Evolutionary conservation across 2,113 vertebrate genomes (phyloP), one percentile per base, ranked within the genome.

Genomic region (Dicentrarchus labrax): DNA sequence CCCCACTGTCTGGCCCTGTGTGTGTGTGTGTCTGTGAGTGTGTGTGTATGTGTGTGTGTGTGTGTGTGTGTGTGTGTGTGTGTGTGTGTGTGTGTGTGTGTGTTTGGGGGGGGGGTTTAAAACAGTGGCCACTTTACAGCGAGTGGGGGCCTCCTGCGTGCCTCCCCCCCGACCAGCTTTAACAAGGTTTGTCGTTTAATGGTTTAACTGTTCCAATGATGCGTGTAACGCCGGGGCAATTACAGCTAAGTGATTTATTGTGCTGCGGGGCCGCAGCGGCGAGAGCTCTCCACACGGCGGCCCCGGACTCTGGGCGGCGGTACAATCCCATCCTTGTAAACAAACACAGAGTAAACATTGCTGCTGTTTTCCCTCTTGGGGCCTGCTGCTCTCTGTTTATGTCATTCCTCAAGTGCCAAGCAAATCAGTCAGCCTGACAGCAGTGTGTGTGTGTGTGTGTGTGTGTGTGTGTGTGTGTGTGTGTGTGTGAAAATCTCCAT

Each of bases 401-500:
- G 91, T 93, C 92, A 91, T 92, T 91, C 88, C 89, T 91, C 87
- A 89, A 94, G 90, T 83, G 89, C 95, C 94, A 94, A 96, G 93
- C 96, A 96, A 95, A 96, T 97, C 96, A 96, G 96, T 97, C 96
- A 96, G 93, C 93, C 91, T 96, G 96, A 96, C 96, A 96, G 61
- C 38, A 4, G 36, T 65, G 73, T 43, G 47, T 11, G 45, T 51
- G 21, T 11, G 19, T 64, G 59, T 53, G 21, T 19, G 36, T 22
- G 38, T 7, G 30, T 65, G 73, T 54, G 60, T 61, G 57, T 61
- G 57, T 61, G 57, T n/a, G 56, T 21, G 39, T 47, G 70, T 45
- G 70, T 45, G 53, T 19, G 54, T 59, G 41, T 22, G 72, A 56
- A 54, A 57, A 72, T n/a, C n/a, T 56, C 8, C 21, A 54, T 71